phyloP scores from a whole-genome alignment of 2,113 vertebrate genomes.

The Sebastes fasciatus region DNA sequence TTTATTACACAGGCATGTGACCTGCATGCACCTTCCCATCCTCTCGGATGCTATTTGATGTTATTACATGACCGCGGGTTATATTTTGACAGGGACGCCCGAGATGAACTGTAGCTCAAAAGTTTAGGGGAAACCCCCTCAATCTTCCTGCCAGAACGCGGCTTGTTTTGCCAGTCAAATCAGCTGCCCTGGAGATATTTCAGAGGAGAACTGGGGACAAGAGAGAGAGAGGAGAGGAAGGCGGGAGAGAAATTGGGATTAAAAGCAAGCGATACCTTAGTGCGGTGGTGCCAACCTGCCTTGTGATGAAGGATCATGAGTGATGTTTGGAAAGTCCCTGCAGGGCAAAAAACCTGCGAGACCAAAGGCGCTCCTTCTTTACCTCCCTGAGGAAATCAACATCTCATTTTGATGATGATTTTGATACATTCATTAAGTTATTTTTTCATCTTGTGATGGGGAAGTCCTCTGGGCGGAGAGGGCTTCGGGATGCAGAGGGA shows the following conservation, averaged over 20 bases:
- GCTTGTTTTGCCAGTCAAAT: conserved; percentile 66
- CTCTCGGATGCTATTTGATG: conserved; percentile 35
- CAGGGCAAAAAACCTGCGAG: conserved; percentile 2
- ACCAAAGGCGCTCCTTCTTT: conserved; percentile 10
- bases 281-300: conserved; percentile 44
- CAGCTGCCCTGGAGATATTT: conserved; percentile 49
- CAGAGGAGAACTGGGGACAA: conserved; percentile 36
- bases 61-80: conserved; percentile 39
- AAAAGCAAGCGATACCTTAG: conserved; percentile 52
- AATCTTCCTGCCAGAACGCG: conserved; percentile 30
- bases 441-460: conserved; percentile 69
- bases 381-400: conserved; percentile 30
- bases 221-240: not conserved
- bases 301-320: conserved; percentile 57
- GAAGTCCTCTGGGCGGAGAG: conserved; percentile 49
- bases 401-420: conserved; percentile 52
- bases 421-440: conserved; percentile 53
- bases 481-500: conserved; percentile 78
- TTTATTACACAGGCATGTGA: conserved; percentile 46
- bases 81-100: conserved; percentile 38
- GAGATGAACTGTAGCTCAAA: conserved; percentile 29
- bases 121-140: conserved; percentile 46
- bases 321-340: conserved; percentile 66
- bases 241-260: conserved; percentile 2
- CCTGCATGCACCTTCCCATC: conserved; percentile 24